Evolutionary conservation across 2,797 vertebrate species (phyloP), one percentile per base, ranked within the genome.

Genomic region (Sebastes vulpes): DNA sequence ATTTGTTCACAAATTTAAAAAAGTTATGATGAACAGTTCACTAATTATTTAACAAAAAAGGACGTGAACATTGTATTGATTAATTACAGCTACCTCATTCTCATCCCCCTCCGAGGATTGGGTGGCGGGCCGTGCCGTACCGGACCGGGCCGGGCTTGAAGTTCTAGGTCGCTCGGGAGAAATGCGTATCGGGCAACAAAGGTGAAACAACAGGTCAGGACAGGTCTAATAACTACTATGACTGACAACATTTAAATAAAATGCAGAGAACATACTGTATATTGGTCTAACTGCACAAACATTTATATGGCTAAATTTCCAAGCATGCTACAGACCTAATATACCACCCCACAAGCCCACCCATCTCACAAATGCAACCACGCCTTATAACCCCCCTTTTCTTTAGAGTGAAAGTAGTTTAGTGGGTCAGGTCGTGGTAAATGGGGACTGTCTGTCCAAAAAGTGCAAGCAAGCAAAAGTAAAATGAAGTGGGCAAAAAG

Each of bases 401-500:
- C 60, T 66, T 25, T 32, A 52, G 9, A 66, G 48, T 63, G 56
- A 73, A 75, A 48, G 67, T 6, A 31, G 77, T 59, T 68, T 59
- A 79, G 38, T 84, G 68, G 85, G 76, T 82, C 76, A 82, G 50
- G 28, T 68, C 68, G 26, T 63, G n/a, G 52, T 12, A 56, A 82
- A 79, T 60, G 26, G 66, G 75, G 26, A 18, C 20, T 28, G 9
- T 59, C 42, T 35, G 3, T 56, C 4, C 35, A 75, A 72, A 74
- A 76, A 32, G 69, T 29, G 29, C 23, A 35, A 29, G 23, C 16
- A 65, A 54, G 32, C 54, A 73, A 56, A 35, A 68, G 28, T 70
- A 64, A 65, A 72, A 50, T 18, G 21, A 65, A 76, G 46, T 28
- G 31, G 25, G 4, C 32, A 56, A 72, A 66, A 72, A 35, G 53